Evolutionary conservation across 1,140 invertebrate species (phyloP).

Genomic region (Aethina tumida): DNA sequence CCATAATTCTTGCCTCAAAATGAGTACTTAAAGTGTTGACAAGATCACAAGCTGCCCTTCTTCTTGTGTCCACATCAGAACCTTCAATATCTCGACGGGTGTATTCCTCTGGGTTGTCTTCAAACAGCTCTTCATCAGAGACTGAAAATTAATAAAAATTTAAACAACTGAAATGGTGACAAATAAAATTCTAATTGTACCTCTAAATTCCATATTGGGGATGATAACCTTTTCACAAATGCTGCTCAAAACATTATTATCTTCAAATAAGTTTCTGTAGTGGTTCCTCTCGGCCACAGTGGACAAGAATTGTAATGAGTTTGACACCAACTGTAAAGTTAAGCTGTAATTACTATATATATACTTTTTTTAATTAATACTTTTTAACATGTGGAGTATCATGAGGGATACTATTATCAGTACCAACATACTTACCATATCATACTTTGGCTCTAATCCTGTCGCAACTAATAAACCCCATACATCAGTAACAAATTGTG

Average conservation of each 20-base stretch:
- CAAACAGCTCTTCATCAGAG: constrained; percentile 91
- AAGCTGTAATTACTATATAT: constrained; percentile 5
- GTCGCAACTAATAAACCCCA: constrained; percentile 85
- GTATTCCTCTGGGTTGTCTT: constrained; percentile 97
- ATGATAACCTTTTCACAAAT: constrained; percentile 98
- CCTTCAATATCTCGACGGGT: constrained; percentile 95
- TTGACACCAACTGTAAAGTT: constrained; percentile 75
- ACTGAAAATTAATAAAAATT: constrained; percentile 41
- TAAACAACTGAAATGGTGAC: not conserved
- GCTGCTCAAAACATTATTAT: constrained; percentile 70
- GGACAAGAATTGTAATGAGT: constrained; percentile 89
- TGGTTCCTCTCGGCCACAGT: constrained; percentile 84
- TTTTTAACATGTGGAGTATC: no score
- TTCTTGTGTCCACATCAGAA: constrained; percentile 92
- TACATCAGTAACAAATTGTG: constrained; percentile 82
- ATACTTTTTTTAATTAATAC: no score
- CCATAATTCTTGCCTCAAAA: constrained; percentile 88
- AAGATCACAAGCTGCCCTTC: constrained; percentile 91
- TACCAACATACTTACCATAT: constrained; percentile 63
- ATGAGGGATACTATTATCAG: no score
- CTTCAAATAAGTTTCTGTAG: constrained; percentile 84
- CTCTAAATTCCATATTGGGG: constrained; percentile 94
- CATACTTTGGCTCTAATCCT: constrained; percentile 80
- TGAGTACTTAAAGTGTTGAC: constrained; percentile 80
- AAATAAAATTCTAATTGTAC: constrained; percentile 37